Conservation (phyloP, 2,113 vertebrate genomes). For the Sylvietta virens region DNA sequence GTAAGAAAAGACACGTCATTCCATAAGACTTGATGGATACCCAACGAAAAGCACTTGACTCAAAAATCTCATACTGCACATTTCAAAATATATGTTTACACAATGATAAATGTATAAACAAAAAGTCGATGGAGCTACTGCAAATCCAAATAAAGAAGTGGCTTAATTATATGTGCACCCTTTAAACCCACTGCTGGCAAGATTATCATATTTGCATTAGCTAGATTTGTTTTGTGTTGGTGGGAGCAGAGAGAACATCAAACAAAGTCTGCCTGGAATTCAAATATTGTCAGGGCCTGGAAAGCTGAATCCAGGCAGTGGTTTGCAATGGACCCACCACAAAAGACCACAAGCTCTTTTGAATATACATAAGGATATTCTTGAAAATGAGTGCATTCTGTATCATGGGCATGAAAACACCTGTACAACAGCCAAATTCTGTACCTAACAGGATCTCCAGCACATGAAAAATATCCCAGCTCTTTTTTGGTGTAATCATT, state of each 20-base stretch:
- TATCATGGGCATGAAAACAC: neutral
- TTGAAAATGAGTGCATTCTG: neutral
- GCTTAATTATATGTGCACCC: slow-evolving; percentile 62
- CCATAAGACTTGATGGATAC: neutral
- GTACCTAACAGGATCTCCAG: neutral
- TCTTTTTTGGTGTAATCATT: neutral
- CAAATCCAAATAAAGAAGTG: slow-evolving; percentile 55
- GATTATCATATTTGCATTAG: slow-evolving; percentile 62
- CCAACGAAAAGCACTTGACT: neutral
- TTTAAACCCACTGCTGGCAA: slow-evolving; percentile 22
- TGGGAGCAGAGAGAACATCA: slow-evolving; percentile 41
- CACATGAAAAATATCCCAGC: neutral
- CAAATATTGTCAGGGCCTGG: slow-evolving; percentile 18
- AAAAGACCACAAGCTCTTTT: neutral
- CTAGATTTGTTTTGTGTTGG: slow-evolving; percentile 62
- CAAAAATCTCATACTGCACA: neutral
- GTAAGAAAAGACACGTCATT: neutral
- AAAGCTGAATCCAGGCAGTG: neutral
- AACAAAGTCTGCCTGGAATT: slow-evolving; percentile 57
- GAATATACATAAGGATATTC: neutral
- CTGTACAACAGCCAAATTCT: neutral
- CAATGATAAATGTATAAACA: slow-evolving; percentile 49
- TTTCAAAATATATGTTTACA: slow-evolving; percentile 32
- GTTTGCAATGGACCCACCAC: neutral
- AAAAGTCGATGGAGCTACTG: slow-evolving; percentile 28